phyloP scores from a whole-genome alignment of 2,113 vertebrate species.

The Tichodroma muraria region DNA sequence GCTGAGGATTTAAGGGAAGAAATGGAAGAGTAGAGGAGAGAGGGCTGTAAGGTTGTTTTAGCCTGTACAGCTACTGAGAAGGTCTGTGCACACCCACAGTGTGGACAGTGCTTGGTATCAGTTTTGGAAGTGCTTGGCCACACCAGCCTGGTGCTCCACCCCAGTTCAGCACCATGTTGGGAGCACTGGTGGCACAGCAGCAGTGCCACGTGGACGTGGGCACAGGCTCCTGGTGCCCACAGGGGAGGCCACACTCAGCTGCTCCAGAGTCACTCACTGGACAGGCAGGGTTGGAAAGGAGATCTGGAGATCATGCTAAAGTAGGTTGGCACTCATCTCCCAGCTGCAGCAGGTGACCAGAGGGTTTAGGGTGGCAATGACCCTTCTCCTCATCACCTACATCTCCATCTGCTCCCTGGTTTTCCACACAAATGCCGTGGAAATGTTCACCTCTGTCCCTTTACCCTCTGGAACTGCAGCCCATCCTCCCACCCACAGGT shows the following conservation, averaged over 20 bases:
- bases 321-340: not conserved
- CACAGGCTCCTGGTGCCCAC: not conserved
- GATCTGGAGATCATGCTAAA: not conserved
- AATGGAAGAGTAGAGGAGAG: not conserved
- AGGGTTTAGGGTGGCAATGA: not conserved
- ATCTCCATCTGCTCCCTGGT: not conserved
- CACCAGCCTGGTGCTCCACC: not conserved
- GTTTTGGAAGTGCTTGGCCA: not conserved
- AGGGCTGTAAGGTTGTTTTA: not conserved
- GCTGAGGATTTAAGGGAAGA: not conserved
- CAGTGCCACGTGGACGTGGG: rapidly evolving
- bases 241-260: not conserved
- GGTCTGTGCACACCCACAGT: not conserved
- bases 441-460: not conserved
- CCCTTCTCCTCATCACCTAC: not conserved
- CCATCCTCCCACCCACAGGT: not conserved
- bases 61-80: not conserved
- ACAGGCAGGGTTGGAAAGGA: not conserved
- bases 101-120: not conserved
- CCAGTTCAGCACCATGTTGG: not conserved
- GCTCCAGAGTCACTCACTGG: not conserved
- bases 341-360: not conserved
- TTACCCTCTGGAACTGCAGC: not conserved
- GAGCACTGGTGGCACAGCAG: not conserved
- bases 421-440: not conserved